Conservation (phyloP, 35 echinoderm and acorn worm genomes). For the Heliocidaris tuberculata region DNA sequence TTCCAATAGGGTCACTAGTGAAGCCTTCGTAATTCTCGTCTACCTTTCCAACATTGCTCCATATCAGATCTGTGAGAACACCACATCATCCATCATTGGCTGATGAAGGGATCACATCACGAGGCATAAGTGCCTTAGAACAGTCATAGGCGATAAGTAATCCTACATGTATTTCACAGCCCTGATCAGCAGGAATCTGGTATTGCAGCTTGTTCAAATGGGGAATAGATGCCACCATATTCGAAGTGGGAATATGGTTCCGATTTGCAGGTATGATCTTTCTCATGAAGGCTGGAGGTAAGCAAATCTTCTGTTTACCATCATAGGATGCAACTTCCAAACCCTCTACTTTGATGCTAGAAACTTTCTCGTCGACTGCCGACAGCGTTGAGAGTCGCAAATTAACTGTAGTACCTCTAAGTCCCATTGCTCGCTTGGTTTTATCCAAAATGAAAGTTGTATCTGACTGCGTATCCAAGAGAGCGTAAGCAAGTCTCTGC, state of each 20-base stretch:
- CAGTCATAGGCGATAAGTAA: constrained; percentile 82
- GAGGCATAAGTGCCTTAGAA: constrained; percentile 58
- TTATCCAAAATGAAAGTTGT: too few species aligned
- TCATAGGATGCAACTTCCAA: constrained; percentile 54
- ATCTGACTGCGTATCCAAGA: too few species aligned
- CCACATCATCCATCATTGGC: constrained; percentile 56
- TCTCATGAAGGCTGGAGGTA: constrained; percentile 58
- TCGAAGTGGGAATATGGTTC: constrained; percentile 65
- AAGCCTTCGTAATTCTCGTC: not conserved
- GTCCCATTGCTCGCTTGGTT: too few species aligned
- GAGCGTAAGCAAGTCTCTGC: too few species aligned
- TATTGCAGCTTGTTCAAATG: constrained; percentile 58
- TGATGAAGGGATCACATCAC: constrained; percentile 51
- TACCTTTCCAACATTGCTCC: too few species aligned
- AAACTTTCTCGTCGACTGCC: constrained; percentile 43
- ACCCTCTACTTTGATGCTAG: constrained; percentile 48
- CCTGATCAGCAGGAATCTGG: constrained; percentile 36
- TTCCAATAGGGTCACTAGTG: not conserved
- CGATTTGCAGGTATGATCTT: constrained; percentile 70
- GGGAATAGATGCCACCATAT: constrained; percentile 61
- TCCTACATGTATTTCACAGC: constrained; percentile 73
- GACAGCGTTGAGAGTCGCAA: constrained; percentile 68
- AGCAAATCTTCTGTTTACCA: constrained; percentile 45
- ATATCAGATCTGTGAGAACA: constrained; percentile 67
- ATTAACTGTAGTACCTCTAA: constrained; percentile 51